Evolutionary conservation across 2,797 vertebrate genomes (phyloP).

Genomic region (Adelosebastes latens): DNA sequence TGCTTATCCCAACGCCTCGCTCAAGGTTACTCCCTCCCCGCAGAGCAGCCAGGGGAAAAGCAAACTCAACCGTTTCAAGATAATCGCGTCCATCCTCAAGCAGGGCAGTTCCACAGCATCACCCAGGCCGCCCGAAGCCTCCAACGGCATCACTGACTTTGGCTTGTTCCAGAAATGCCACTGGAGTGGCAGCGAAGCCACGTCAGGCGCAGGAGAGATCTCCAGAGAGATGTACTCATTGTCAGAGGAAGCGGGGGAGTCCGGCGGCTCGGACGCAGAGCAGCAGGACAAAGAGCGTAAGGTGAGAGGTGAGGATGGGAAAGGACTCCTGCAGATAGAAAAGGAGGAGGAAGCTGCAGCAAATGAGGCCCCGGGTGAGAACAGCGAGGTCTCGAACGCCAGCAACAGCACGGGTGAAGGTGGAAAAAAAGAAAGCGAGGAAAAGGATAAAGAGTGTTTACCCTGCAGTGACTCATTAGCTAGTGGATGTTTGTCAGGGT

Average conservation of each 20-base stretch:
- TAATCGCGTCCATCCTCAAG: constrained; percentile 90
- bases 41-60: constrained; percentile 83
- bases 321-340: constrained; percentile 5
- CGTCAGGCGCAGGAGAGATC: constrained; percentile 53
- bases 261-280: constrained; percentile 71
- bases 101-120: constrained; percentile 70
- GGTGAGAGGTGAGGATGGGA: constrained; percentile 28
- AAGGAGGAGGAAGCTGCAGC: constrained; percentile 3
- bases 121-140: constrained; percentile 82
- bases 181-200: constrained; percentile 61
- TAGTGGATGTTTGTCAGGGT: constrained; percentile 24
- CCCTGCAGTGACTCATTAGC: constrained; percentile 25
- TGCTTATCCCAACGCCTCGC: constrained; percentile 83
- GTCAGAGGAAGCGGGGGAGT: constrained; percentile 89
- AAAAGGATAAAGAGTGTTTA: constrained; percentile 28
- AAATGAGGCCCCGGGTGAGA: constrained; percentile 7
- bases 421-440: constrained; percentile 32
- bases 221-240: constrained; percentile 89
- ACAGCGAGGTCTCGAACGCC: background rate
- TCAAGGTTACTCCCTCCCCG: constrained; percentile 77
- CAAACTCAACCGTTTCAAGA: constrained; percentile 89
- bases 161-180: constrained; percentile 88
- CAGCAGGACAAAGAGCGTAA: constrained; percentile 51
- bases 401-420: constrained; percentile 16
- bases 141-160: constrained; percentile 83